Base-by-base conservation (phyloP, 2,113 vertebrate species). In the Psettodes erumei region DNA sequence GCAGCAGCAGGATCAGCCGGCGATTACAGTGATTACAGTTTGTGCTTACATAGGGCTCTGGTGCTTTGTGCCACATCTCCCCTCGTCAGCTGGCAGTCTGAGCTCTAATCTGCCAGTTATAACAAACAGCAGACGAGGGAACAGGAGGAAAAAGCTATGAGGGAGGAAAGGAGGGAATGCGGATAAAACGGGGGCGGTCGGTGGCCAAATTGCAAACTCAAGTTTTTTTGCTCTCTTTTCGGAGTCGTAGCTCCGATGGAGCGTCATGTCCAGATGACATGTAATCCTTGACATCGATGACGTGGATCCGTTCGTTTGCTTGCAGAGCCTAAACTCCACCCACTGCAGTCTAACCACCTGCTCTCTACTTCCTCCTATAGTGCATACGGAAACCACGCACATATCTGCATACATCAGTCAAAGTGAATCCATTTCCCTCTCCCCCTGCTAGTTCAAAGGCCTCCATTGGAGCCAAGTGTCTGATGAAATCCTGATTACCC, bases 11-110 rank as follows among this genome's bases (percentile, higher is more conserved):
- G 85, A 89, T 91, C 88, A 91, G 79, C 77, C 40, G 25, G 89
- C 75, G 91, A 92, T 94, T 93, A 92, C 50, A 85, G 91, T 86
- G 83, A 88, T 89, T 89, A 89, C 82, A 79, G 83, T 87, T 88
- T 88, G 88, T 89, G 91, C 90, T 91, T 93, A 88, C 90, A 89
- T 62, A 72, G 85, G 77, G 77, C 87, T 91, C 89, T 77, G 66
- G 75, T 71, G 83, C 86, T 88, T 89, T 87, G 85, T 84, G 89
- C 79, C 84, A 79, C 86, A 79, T 90, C 88, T 73, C 79, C 84
- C 78, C 68, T 67, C 25, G 79, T 89, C 91, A 93, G 86, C 81
- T 90, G 89, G 88, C 85, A 84, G 89, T 82, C 79, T 83, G 72
- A 77, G 71, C 79, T 77, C 71, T 89, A 86, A 90, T 89, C 90